Base-by-base conservation (phyloP, 2,797 vertebrate species). In the Pogonophryne albipinna region DNA sequence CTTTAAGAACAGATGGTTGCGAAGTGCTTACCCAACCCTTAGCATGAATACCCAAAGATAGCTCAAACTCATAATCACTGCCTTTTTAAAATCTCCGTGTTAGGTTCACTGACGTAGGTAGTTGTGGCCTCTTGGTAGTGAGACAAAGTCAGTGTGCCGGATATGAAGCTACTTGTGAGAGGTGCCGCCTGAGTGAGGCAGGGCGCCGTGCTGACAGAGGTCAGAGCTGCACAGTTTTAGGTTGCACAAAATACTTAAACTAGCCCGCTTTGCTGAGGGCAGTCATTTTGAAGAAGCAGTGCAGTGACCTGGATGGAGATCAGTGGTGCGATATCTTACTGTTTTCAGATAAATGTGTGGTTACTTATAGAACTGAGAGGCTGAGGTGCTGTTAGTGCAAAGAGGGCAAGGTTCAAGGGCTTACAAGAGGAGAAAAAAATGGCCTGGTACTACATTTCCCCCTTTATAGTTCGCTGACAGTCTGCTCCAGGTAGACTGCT, bases 401-500 rank as follows among this genome's bases (percentile, higher is more conserved):
- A 68, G 51, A 9, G 19, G 47, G 20, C 31, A 68, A 67, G 11
- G 8, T 47, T 70, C 42, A 3, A 68, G 63, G 61, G 20, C 58
- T 74, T 63, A 70, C 31, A 15, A 44, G 44, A 76, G 72, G 70
- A 78, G 62, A 71, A 71, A 73, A 76, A 73, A 78, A 82, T 58
- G 53, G 42, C 70, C 71, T 71, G 9, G 7, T 41, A 65, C 80
- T 74, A 46, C 69, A 53, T 69, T 59, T 56, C 63, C 80, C 47
- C 61, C 62, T 72, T 67, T 64, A 65, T 60, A 74, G 75, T 83
- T 74, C 76, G 50, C 82, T 79, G 79, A 85, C 83, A 61, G 76
- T 73, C 68, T 63, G 65, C 59, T 84, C 76, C 89, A 92, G 89
- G 91, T 94, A 92, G 85, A 90, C 81, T 51, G 53, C 82, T 90